Conservation (phyloP, 2,888 invertebrate genomes). For the Dynastes hyllus region DNA sequence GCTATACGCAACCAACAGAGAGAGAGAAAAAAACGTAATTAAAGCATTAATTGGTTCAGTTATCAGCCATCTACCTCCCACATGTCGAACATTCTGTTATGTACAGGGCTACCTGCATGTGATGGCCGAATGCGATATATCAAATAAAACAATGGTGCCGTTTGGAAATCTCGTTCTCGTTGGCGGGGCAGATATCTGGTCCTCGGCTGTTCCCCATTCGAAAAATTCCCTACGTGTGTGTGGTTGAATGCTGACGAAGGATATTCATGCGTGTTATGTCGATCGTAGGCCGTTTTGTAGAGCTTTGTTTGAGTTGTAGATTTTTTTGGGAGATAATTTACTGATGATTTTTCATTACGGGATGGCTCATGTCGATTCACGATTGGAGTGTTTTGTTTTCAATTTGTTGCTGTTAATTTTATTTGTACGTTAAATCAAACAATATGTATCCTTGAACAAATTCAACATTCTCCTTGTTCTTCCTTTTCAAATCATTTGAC, state of each 20-base stretch:
- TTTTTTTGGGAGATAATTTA: conserved; percentile 52
- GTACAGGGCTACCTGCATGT: conserved; percentile 51
- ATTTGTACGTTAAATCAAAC: neutral
- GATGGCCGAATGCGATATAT: conserved; percentile 50
- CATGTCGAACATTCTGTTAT: conserved; percentile 50
- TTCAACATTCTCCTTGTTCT: too few species aligned
- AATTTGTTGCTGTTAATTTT: too few species aligned
- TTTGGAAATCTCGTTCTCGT: conserved; percentile 46
- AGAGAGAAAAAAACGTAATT: conserved; percentile 41
- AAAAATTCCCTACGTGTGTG: conserved; percentile 14
- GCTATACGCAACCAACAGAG: neutral
- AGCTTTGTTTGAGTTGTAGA: neutral
- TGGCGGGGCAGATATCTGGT: conserved; percentile 18
- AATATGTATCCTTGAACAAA: neutral
- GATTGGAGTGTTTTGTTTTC: neutral
- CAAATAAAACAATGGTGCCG: conserved; percentile 51
- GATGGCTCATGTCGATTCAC: neutral
- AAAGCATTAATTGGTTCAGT: conserved; percentile 50
- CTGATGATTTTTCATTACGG: neutral
- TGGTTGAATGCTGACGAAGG: conserved; percentile 7
- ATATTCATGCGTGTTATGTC: neutral
- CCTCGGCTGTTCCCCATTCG: neutral
- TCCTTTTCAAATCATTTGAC: too few species aligned
- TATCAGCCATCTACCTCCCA: conserved; percentile 52
- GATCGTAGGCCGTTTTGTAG: neutral